phyloP scores from a whole-genome alignment of 1,140 invertebrate genomes.

The Helicorthomorpha holstii region DNA sequence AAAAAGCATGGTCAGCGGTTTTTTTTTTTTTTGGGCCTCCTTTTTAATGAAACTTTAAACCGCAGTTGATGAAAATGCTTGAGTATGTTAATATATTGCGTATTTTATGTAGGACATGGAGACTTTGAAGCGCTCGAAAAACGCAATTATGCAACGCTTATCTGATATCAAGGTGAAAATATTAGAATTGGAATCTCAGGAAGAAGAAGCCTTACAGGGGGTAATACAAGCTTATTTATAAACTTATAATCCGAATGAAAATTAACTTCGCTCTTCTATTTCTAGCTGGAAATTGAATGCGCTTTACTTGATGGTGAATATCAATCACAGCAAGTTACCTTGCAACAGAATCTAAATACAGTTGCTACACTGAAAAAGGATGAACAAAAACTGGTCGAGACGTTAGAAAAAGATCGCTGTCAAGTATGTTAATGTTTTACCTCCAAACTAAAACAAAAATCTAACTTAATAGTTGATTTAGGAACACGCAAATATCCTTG shows the following conservation, averaged over 20 bases:
- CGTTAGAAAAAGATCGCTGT: slow-evolving; percentile 24
- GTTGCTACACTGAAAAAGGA: slow-evolving; percentile 43
- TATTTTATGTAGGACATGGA: neutral
- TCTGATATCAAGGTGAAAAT: slow-evolving; percentile 52
- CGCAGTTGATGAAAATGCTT: too few relatives aligned
- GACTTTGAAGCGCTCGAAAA: slow-evolving; percentile 31
- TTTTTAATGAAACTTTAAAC: too few relatives aligned
- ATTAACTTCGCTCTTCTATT: slow-evolving; percentile 14
- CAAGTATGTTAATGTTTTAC: too few relatives aligned
- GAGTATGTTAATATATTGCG: too few relatives aligned
- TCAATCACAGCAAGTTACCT: slow-evolving; percentile 50
- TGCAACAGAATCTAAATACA: slow-evolving; percentile 47
- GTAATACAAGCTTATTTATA: slow-evolving; percentile 26
- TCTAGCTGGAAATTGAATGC: slow-evolving; percentile 64
- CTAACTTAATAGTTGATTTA: too few relatives aligned
- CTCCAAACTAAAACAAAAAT: too few relatives aligned
- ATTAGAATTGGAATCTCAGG: slow-evolving; percentile 57
- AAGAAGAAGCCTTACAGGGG: slow-evolving; percentile 65
- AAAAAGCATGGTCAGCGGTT: too few relatives aligned
- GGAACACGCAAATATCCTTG: slow-evolving; percentile 1
- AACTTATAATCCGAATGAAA: neutral
- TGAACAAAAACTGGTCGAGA: slow-evolving; percentile 33
- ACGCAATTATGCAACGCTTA: slow-evolving; percentile 28
- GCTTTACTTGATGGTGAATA: slow-evolving; percentile 64
- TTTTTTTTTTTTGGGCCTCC: too few relatives aligned